Base-by-base conservation (phyloP, 2,797 vertebrate genomes). In the Malacoraja senta region DNA sequence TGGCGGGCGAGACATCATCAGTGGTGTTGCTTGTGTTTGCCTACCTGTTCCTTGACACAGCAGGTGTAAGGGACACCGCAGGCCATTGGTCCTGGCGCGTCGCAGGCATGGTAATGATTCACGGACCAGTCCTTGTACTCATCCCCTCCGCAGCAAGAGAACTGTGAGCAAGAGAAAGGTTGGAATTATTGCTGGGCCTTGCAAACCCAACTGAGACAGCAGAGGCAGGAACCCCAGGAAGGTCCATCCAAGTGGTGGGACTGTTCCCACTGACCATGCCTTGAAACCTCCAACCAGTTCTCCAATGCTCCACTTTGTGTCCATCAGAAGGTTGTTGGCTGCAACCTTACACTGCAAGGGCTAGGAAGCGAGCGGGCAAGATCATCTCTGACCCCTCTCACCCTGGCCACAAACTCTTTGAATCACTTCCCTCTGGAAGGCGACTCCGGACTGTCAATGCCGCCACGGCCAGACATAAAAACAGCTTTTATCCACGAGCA, bases 61-160 rank as follows among this genome's bases (percentile, higher is more conserved):
- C 98, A 99, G 0, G 98, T 98, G 76, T 98, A 97, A 19, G 98
- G 98, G 94, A 98, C 98, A 0, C 98, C 98, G 0, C 98, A 99
- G 0, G 98, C 97, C 86, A 98, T 95, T 0, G 98, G 97, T 0
- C 98, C 97, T 0, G 96, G 97, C 91, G 97, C 94, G 0, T 98
- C 98, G 95, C 98, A 99, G 78, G 97, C 96, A 94, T 98, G 98
- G 95, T 98, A 98, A 94, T 96, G 97, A 94, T 98, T 99, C 92
- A 97, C 98, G 1, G 93, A 95, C 98, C 98, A 99, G 94, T 98
- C 98, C 79, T 95, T 97, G 93, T 97, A 99, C 17, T 98, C 97
- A 0, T 99, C 98, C 0, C 98, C 97, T 0, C 98, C 98, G 8
- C 98, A 99, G 94, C 98, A 99, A 0, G 97, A 98, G 94, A 98